Evolutionary conservation across 1,140 invertebrate species (phyloP).

Genomic region (Chelonus insularis): DNA sequence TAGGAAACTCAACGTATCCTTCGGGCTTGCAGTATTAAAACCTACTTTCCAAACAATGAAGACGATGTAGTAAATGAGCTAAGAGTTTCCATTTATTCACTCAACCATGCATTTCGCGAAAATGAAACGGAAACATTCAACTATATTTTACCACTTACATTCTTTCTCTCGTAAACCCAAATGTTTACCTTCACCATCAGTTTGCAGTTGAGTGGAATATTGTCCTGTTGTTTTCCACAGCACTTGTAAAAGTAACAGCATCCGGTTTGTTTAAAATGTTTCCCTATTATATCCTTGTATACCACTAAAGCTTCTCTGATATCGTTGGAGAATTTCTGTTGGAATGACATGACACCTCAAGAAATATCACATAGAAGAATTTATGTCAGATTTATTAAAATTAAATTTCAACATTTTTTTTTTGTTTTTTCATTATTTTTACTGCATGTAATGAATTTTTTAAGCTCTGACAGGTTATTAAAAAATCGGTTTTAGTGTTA

Average conservation of each 20-base stretch:
- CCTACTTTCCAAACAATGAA: neutral
- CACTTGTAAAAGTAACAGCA: neutral
- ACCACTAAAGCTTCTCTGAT: neutral
- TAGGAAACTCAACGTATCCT: no score
- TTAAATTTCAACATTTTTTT: neutral
- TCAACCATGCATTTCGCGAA: neutral
- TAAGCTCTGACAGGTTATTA: no score
- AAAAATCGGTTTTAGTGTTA: no score
- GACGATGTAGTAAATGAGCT: neutral
- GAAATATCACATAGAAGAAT: neutral
- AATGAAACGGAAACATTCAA: neutral
- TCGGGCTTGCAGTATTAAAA: no score
- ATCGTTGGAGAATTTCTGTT: constrained; percentile 5
- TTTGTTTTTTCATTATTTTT: neutral
- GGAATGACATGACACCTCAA: neutral
- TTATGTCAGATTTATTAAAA: neutral
- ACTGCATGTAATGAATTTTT: neutral
- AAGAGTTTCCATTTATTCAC: neutral
- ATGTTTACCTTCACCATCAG: constrained; percentile 21
- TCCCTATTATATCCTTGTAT: neutral
- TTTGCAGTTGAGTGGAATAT: constrained; percentile 13
- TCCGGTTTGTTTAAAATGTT: constrained; percentile 17
- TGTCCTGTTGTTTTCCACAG: neutral
- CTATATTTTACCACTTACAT: constrained; percentile 5
- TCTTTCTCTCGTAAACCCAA: neutral